A percentile compares a stretch with the other conserved stretches of the same genome.
phyloP scores from a whole-genome alignment of 1,140 invertebrate species.

The Lutraria rhynchaena region DNA sequence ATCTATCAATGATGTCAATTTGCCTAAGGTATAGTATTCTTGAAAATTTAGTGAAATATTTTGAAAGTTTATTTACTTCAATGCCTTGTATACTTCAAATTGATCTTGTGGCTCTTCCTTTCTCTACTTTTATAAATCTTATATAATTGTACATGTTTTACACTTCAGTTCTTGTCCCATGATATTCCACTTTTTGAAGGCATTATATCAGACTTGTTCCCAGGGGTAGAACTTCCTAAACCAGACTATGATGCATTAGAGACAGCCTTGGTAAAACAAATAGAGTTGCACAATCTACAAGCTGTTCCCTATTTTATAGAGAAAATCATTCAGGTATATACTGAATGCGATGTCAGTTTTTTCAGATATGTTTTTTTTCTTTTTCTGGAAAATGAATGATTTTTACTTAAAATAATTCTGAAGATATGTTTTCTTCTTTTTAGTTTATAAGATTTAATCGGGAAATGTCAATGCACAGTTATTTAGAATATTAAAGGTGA shows the following conservation, averaged over 20 bases:
- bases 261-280: slow-evolving; percentile 77
- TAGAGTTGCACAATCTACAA: slow-evolving; percentile 76
- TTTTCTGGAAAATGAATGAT: too few relatives aligned
- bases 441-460: too few relatives aligned
- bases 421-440: too few relatives aligned
- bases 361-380: too few relatives aligned
- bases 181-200: slow-evolving; percentile 83
- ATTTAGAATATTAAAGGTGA: too few relatives aligned
- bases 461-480: too few relatives aligned
- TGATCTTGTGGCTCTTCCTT: too few relatives aligned
- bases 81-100: too few relatives aligned
- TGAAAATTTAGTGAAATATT: neutral
- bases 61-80: neutral
- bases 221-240: slow-evolving; percentile 77
- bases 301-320: slow-evolving; percentile 80
- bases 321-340: slow-evolving; percentile 82
- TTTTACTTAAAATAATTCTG: too few relatives aligned
- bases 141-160: too few relatives aligned
- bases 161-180: slow-evolving; percentile 81
- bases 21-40: slow-evolving; percentile 78
- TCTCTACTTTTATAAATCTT: too few relatives aligned
- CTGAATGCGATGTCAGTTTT: too few relatives aligned
- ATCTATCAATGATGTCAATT: slow-evolving; percentile 82
- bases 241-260: slow-evolving; percentile 86
- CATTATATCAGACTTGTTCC: slow-evolving; percentile 82